These are phyloP conservation scores for Exephanes ischioxanthus DNA, from an alignment of 2,888 invertebrate genomes.

Conservation along the genomic window DNA sequence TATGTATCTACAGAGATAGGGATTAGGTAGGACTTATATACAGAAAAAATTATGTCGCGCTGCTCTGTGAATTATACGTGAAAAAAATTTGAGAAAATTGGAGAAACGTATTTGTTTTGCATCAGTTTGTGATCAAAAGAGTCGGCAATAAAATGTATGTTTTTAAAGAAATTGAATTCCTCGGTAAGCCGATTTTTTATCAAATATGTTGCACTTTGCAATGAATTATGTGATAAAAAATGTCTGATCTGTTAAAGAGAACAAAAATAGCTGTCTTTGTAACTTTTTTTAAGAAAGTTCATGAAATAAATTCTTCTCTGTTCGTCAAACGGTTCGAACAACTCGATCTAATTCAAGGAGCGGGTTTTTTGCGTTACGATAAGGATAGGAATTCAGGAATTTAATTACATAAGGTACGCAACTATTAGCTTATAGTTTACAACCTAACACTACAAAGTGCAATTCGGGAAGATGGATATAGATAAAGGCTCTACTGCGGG, in stretches of 20 bases:
- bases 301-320: background rate
- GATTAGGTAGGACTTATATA: background rate
- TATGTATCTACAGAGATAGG: background rate
- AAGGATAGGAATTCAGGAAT: background rate
- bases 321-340: background rate
- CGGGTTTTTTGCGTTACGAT: background rate
- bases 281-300: background rate
- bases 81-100: background rate
- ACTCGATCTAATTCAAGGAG: background rate
- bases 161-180: too few species aligned
- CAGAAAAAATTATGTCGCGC: background rate
- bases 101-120: too few species aligned
- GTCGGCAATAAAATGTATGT: too few species aligned
- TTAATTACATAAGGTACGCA: background rate
- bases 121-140: too few species aligned
- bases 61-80: background rate
- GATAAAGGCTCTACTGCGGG: background rate
- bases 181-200: too few species aligned
- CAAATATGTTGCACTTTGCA: background rate
- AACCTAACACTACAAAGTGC: slow-evolving; percentile 22
- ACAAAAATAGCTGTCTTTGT: background rate
- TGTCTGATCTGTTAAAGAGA: background rate
- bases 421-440: background rate
- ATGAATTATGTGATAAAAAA: background rate
- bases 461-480: slow-evolving; percentile 23